These are phyloP conservation scores for Calycopis cecrops DNA, from an alignment of 1,140 invertebrate species.

Conservation along the genomic window DNA sequence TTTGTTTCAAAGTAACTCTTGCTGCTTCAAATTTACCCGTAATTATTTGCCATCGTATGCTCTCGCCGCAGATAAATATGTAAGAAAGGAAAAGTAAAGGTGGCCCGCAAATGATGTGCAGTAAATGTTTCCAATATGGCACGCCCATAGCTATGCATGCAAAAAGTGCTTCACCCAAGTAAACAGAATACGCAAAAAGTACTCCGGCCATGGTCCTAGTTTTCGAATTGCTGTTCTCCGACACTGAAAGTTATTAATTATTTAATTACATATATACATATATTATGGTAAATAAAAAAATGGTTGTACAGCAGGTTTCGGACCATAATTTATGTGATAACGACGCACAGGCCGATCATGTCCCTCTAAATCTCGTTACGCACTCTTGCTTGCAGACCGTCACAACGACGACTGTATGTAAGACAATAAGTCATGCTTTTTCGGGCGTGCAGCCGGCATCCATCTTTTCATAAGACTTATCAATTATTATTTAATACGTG, in stretches of 20 bases:
- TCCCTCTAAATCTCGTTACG: too few species aligned
- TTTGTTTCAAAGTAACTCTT: constrained; percentile 73
- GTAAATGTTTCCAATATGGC: constrained; percentile 82
- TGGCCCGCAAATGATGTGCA: constrained; percentile 80
- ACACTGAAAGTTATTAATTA: constrained; percentile 75
- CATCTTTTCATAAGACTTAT: too few species aligned
- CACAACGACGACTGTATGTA: too few species aligned
- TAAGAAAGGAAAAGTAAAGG: constrained; percentile 78
- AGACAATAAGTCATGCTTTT: too few species aligned
- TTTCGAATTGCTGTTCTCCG: constrained; percentile 83
- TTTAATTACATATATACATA: too few species aligned
- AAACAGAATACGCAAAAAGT: constrained; percentile 81
- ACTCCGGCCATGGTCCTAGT: constrained; percentile 83
- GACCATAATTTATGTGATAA: too few species aligned
- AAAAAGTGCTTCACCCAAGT: constrained; percentile 80
- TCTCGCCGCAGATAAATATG: constrained; percentile 78
- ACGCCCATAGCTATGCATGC: constrained; percentile 81
- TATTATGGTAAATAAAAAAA: too few species aligned
- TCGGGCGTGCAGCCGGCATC: too few species aligned
- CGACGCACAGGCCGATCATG: too few species aligned
- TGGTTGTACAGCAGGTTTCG: too few species aligned
- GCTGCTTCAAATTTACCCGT: constrained; percentile 80
- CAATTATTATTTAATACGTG: too few species aligned
- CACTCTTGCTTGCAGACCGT: too few species aligned
- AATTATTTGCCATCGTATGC: constrained; percentile 84